phyloP scores from a whole-genome alignment of 2,797 vertebrate genomes.

The Tokudaia tokunoshimensis region DNA sequence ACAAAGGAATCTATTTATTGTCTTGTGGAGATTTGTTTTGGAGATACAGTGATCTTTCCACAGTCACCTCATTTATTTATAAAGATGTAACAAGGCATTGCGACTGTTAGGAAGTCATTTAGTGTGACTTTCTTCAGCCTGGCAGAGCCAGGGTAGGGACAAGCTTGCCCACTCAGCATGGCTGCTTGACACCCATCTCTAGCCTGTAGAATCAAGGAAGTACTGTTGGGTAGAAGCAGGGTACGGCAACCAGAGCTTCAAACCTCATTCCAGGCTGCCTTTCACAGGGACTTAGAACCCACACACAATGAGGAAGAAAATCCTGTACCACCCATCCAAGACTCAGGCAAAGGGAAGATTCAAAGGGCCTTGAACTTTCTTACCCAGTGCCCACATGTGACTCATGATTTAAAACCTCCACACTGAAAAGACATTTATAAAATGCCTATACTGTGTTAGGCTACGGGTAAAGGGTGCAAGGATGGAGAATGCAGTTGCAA shows the following conservation, averaged over 20 bases:
- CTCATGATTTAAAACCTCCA: not conserved
- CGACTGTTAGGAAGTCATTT: constrained; percentile 31
- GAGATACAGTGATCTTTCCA: constrained; percentile 65
- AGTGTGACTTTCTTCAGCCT: not conserved
- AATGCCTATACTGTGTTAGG: not conserved
- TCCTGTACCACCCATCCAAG: not conserved
- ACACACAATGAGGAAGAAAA: not conserved
- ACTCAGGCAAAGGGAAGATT: not conserved
- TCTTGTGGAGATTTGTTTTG: constrained; percentile 69
- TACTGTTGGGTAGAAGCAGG: fast-evolving
- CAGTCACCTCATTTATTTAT: constrained; percentile 54
- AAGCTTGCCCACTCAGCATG: fast-evolving
- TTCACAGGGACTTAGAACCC: not conserved
- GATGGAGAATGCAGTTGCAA: not conserved
- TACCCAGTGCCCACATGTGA: not conserved
- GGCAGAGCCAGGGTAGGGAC: not conserved
- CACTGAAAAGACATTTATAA: not conserved
- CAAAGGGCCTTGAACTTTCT: not conserved
- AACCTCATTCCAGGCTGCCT: not conserved
- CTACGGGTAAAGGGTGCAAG: not conserved
- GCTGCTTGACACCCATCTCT: not conserved
- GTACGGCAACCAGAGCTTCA: not conserved
- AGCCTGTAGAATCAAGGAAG: not conserved
- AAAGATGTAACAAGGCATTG: not conserved
- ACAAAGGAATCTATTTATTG: constrained; percentile 82